Percentiles rank a stretch among this genome's conserved stretches.
These are phyloP conservation scores for Apis mellifera DNA, from an alignment of 1,140 invertebrate species.

Conservation along the genomic window Amel_HAv3.1 CM009943.2:6547001-6547500, in stretches of 20 bases:
- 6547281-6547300: conserved; percentile 71
- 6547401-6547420: conserved; percentile 53
- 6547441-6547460: conserved; percentile 36
- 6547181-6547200: neutral
- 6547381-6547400: conserved; percentile 65
- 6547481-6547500: conserved; percentile 42
- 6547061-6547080: too few species aligned
- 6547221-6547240: conserved; percentile 42
- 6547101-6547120: neutral
- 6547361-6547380: conserved; percentile 63
- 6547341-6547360: conserved; percentile 66
- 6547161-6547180: conserved; percentile 21
- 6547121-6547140: neutral
- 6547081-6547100: neutral
- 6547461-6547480: conserved; percentile 20
- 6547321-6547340: conserved; percentile 72
- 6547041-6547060: neutral
- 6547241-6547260: conserved; percentile 27
- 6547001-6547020: neutral
- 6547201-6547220: neutral
- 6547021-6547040: neutral
- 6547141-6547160: conserved; percentile 7
- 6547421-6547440: conserved; percentile 43
- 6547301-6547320: conserved; percentile 66
- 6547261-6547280: conserved; percentile 61